These are phyloP conservation scores for Chloroclysta siterata DNA, from an alignment of 2,888 invertebrate genomes.

Conservation along the genomic window DNA sequence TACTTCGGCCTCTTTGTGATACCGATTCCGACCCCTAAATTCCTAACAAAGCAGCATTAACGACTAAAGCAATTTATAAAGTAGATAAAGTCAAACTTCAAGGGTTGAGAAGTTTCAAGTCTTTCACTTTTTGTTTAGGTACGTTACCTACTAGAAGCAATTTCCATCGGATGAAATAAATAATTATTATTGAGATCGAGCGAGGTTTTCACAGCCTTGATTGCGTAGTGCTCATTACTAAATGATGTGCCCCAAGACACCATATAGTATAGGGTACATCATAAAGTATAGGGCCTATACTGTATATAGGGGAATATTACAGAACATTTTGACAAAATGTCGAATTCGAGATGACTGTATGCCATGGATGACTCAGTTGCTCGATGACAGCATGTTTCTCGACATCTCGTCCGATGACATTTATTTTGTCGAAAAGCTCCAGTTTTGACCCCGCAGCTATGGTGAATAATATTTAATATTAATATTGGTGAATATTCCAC, in stretches of 20 bases:
- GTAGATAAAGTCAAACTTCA: constrained; percentile 28
- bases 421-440: too few species aligned
- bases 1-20: background rate
- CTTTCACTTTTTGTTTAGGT: constrained; percentile 33
- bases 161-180: constrained; percentile 54
- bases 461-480: too few species aligned
- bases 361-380: too few species aligned
- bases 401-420: too few species aligned
- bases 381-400: too few species aligned
- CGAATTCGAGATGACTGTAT: background rate
- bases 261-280: too few species aligned
- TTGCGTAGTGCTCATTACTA: background rate
- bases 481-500: too few species aligned
- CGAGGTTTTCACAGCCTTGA: background rate
- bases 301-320: too few species aligned
- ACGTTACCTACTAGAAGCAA: constrained; percentile 46
- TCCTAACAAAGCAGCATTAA: constrained; percentile 7
- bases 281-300: too few species aligned
- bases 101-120: constrained; percentile 16
- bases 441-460: too few species aligned
- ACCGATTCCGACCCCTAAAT: background rate
- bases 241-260: background rate
- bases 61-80: constrained; percentile 28
- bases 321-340: too few species aligned
- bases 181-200: constrained; percentile 12